These are phyloP conservation scores for Sebastes paucispinis DNA, from an alignment of 2,797 vertebrate genomes.

Conservation along the genomic window DNA sequence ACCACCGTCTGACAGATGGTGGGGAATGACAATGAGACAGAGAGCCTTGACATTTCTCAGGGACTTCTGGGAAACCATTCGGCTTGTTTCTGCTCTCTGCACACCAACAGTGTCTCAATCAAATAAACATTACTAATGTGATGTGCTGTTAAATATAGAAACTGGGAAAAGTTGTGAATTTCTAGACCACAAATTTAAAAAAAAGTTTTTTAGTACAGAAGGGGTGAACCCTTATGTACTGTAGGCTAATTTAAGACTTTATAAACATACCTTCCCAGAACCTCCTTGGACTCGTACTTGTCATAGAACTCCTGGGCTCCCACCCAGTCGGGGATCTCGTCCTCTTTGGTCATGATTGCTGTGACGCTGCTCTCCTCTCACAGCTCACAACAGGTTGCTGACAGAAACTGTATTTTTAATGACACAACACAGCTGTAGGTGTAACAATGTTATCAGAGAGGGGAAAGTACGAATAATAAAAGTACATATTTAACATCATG, in stretches of 20 bases:
- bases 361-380: conserved; percentile 24
- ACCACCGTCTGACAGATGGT: conserved; percentile 37
- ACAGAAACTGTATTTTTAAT: neutral
- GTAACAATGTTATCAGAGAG: neutral
- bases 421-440: neutral
- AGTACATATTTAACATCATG: neutral
- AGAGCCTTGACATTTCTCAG: conserved; percentile 11
- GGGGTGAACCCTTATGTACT: rapidly evolving
- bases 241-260: neutral
- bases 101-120: neutral
- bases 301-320: conserved; percentile 93
- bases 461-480: neutral
- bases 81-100: neutral
- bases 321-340: conserved; percentile 89
- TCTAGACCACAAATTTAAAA: no score
- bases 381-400: conserved; percentile 30
- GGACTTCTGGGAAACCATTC: conserved; percentile 33
- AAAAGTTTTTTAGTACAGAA: neutral
- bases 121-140: neutral
- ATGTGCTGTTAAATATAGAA: neutral
- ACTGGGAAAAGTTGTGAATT: neutral
- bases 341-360: conserved; percentile 89
- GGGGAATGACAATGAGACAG: conserved; percentile 60
- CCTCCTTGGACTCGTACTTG: conserved; percentile 95
- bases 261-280: conserved; percentile 90